These are phyloP conservation scores for Diabrotica virgifera DNA, from an alignment of 1,140 invertebrate genomes.

Conservation along the genomic window DNA sequence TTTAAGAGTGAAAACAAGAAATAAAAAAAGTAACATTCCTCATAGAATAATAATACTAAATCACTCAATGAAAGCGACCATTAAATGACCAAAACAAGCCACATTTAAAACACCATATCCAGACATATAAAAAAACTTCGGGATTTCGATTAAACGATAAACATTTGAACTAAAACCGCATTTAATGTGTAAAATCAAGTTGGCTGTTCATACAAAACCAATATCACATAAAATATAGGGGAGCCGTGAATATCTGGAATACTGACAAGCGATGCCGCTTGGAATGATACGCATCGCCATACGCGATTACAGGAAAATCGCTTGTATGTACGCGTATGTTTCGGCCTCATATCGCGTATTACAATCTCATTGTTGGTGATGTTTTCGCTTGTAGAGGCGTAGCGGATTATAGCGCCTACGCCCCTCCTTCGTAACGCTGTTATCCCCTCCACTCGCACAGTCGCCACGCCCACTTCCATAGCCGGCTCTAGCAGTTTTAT, in stretches of 20 bases:
- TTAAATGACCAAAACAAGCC: conserved; percentile 10
- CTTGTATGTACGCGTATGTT: not conserved
- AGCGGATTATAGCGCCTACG: conserved; percentile 18
- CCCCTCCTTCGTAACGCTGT: conserved; percentile 16
- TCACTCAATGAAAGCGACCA: conserved; percentile 8
- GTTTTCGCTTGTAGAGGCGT: not conserved
- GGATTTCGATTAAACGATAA: conserved; percentile 22
- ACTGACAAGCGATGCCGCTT: not conserved
- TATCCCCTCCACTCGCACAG: conserved; percentile 7
- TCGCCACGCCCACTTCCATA: conserved; percentile 8
- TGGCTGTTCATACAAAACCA: conserved; percentile 20
- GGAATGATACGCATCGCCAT: not conserved
- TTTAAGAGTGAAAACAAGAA: no score
- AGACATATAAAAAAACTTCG: conserved; percentile 20
- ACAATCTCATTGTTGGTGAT: not conserved
- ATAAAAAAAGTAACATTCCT: not conserved
- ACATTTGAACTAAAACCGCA: conserved; percentile 22
- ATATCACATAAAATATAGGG: conserved; percentile 23
- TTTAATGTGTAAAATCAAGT: conserved; percentile 24
- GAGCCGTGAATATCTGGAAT: conserved; percentile 8
- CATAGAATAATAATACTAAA: conserved; percentile 10
- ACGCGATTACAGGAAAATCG: not conserved
- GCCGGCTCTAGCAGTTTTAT: conserved; percentile 12
- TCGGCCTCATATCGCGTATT: not conserved
- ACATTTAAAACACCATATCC: conserved; percentile 19